Evolutionary conservation across 2,888 invertebrate species (phyloP), one percentile per base, ranked within the genome.

Genomic region (Balanococcus diminutus): DNA sequence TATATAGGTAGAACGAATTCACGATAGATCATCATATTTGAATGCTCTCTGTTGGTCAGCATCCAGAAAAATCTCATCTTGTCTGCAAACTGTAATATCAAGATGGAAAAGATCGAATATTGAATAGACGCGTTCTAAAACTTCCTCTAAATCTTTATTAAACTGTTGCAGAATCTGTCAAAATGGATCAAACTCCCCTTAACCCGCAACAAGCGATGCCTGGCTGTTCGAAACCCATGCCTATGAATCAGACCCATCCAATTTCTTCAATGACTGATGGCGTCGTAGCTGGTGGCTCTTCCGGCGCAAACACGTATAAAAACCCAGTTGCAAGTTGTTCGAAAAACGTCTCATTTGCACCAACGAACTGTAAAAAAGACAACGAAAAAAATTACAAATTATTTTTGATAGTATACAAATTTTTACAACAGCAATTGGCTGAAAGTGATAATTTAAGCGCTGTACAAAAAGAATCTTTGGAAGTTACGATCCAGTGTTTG

Each of bases 401-500:
- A 16, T 75, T 67, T 28, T 28, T 85, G 14, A 85, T 75, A 46
- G 75, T 85, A n/a, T 85, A 85, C 46, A 85, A 85, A 79, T 85
- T 75, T 42, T 51, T 85, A 19, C 85, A 85, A 46, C 72, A 85
- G 51, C 85, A 85, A 31, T 46, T 85, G 85, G 28, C 42, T 16
- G 85, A 79, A 46, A 85, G 79, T 32, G 22, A 79, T 31, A 85
- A 16, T 79, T 31, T 85, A 31, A 79, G 72, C 51, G 79, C 75
- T 46, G 11, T 79, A 16, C 85, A 85, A 85, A 85, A 85, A 84
- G 87, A 87, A 86, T 87, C 86, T 25, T 25, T 87, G 42, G 87
- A 87, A 82, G 87, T 87, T 11, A 51, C 86, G 11, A 84, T 87
- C 25, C 86, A 87, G 5, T 87, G 87, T 22, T 82, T 87, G 32